Evolutionary conservation across 2,113 vertebrate species (phyloP).

Genomic region (Orycteropus afer): DNA sequence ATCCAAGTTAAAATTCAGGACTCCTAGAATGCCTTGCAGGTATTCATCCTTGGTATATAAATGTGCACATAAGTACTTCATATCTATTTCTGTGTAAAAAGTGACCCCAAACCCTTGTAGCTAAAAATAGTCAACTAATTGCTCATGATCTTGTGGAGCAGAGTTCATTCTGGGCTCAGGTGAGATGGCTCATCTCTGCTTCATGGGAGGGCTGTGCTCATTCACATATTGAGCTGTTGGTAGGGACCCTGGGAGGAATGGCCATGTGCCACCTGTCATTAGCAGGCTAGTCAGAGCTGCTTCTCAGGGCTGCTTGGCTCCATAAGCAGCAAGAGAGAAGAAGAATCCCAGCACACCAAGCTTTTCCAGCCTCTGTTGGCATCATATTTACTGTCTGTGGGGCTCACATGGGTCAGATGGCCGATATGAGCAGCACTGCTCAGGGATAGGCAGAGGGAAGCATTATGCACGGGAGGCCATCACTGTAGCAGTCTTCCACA

Average conservation of each 20-base stretch:
- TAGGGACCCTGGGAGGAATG: background rate
- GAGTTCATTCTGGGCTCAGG: background rate
- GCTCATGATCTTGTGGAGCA: too few relatives aligned
- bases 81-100: background rate
- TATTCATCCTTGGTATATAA: background rate
- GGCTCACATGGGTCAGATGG: background rate
- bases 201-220: accelerated
- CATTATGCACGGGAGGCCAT: accelerated
- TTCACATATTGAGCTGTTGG: background rate
- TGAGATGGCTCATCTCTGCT: background rate
- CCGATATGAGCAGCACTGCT: background rate
- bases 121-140: background rate
- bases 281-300: accelerated
- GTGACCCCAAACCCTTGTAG: background rate
- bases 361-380: background rate
- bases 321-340: background rate
- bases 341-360: accelerated
- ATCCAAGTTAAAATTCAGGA: background rate
- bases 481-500: background rate
- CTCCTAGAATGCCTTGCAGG: background rate
- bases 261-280: background rate
- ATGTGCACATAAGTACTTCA: background rate
- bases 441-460: too few relatives aligned
- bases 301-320: background rate
- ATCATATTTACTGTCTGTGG: background rate